Base-by-base conservation (phyloP, 1,140 invertebrate genomes). In the Penaeus indicus region DNA sequence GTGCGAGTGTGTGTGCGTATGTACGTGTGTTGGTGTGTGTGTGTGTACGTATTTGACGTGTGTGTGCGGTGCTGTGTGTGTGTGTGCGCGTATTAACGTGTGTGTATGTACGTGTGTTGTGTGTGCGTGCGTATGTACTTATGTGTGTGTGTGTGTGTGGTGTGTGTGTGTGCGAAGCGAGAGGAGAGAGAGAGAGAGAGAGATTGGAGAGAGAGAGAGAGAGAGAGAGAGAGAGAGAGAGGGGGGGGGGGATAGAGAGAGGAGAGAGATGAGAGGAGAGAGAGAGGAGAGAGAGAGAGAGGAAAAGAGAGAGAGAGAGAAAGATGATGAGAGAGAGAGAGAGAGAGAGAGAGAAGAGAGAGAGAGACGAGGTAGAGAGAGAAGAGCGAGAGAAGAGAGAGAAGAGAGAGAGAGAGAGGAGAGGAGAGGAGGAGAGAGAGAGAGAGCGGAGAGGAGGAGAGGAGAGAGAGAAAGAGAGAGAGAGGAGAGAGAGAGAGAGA, bases 361-460 rank as follows among this genome's bases (percentile, higher is more conserved):
- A 64, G n/a, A 64, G 63, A n/a, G n/a, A 64, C 16, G 63, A n/a
- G n/a, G n/a, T 18, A n/a, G n/a, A 64, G n/a, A 64, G n/a, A 64
- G 63, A n/a, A 64, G n/a, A 64, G 63, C 16, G n/a, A 64, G n/a
- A 64, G n/a, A n/a, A n/a, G n/a, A 64, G n/a, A n/a, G 63, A 64
- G n/a, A 64, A 64, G n/a, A n/a, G 63, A 64, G n/a, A 64, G 63
- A n/a, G n/a, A 64, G n/a, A 64, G n/a, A n/a, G 63, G n/a, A 64
- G n/a, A n/a, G 63, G n/a, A 64, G n/a, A 64, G n/a, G 63, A n/a
- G n/a, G n/a, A 64, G 63, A n/a, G n/a, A 64, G n/a, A 64, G n/a
- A n/a, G 63, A 64, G n/a, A 64, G 63, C 16, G n/a, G n/a, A 64
- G n/a, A 64, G 63, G 63, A 64, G n/a, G n/a, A n/a, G 63, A 64